Evolutionary conservation across 2,113 vertebrate genomes (phyloP).

Genomic region (Catharus minimus): DNA sequence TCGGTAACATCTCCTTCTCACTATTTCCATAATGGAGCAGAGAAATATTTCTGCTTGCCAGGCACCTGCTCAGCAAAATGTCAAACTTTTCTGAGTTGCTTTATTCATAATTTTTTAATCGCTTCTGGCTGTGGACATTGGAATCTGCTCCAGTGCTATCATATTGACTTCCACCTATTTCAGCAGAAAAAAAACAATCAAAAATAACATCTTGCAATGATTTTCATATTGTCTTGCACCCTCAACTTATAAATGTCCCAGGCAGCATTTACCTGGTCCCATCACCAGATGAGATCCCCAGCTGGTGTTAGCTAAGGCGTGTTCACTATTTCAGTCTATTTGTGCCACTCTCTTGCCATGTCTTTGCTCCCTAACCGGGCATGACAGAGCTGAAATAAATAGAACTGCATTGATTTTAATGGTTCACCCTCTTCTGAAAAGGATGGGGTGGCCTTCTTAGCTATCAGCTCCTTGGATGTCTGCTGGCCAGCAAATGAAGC

Average conservation of each 20-base stretch:
- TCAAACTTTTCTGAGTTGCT: not conserved
- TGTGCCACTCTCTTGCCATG: not conserved
- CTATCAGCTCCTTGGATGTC: not conserved
- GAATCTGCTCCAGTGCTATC: not conserved
- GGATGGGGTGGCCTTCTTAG: not conserved
- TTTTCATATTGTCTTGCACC: not conserved
- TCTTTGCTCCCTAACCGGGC: not conserved
- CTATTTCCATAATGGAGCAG: not conserved
- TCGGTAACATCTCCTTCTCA: not conserved
- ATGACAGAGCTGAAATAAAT: not conserved
- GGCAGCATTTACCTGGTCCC: not conserved
- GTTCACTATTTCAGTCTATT: not conserved
- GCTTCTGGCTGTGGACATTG: not conserved
- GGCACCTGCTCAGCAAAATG: not conserved
- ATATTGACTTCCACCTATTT: not conserved
- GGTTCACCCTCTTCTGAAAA: not conserved
- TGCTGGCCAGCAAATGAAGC: not conserved
- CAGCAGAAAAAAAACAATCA: not conserved
- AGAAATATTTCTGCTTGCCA: not conserved
- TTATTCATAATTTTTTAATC: not conserved
- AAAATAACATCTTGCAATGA: not conserved
- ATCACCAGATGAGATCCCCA: not conserved
- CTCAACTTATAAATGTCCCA: not conserved
- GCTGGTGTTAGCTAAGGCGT: not conserved
- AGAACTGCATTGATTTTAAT: not conserved